Evolutionary conservation across 2,113 vertebrate species (phyloP), one percentile per base, ranked within the genome.

Genomic region (Alosa alosa): DNA sequence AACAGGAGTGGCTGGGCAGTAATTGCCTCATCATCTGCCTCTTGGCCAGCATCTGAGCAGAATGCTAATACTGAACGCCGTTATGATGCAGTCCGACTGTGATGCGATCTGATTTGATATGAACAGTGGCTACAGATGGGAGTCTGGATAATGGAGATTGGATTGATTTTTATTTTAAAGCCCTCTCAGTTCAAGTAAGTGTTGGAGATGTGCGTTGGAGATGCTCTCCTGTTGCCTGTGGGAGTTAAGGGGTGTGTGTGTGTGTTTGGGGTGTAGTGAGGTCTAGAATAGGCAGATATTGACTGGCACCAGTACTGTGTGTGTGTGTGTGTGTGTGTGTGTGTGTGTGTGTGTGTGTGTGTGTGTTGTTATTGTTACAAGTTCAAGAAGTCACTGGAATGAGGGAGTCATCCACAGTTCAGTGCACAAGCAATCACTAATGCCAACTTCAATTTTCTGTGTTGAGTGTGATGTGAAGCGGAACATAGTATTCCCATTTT

Each of bases 351-450:
- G 83, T 1, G 31, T 10, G 82, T n/a, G 47, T 57, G 55, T 57
- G 57, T 64, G 57, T 64, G 68, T 13, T 17, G 72, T 31, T 68
- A 9, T 68, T 78, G 72, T 68, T 68, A 1, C 9, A 25, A 68
- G 64, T 68, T 68, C 64, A 68, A 68, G 64, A 68, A 68, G 64
- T 31, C 64, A 68, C n/a, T 31, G n/a, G n/a, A 31, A 68, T n/a
- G 2, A 31, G 64, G 64, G 64, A 68, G n/a, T 68, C 64, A 68
- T 68, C n/a, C n/a, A 68, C 64, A 68, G 64, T 68, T 68, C 64
- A 68, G 64, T 68, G 64, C 64, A 31, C 64, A 68, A 68, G 64
- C 64, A 68, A 68, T 68, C 64, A 68, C 9, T 68, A 68, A 68
- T 31, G 64, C 1, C 64, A 68, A 9, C 6, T 68, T 31, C 9